Percentiles rank a stretch among this genome's conserved stretches.
Conservation (phyloP, 2,797 vertebrate species). For the Serranus cabrilla region DNA sequence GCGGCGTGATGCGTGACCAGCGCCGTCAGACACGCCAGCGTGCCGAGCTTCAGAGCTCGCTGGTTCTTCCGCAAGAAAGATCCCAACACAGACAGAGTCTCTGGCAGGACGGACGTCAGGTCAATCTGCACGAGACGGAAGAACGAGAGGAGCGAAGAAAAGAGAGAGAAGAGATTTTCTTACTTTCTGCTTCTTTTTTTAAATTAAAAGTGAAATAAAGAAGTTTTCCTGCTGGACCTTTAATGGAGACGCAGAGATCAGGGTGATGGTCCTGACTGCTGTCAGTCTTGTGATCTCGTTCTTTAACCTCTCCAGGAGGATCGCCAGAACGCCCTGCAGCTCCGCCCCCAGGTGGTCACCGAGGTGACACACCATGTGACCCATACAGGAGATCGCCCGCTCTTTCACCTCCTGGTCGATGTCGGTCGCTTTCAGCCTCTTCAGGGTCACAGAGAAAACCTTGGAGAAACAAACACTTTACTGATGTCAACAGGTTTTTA, state of each 20-base stretch:
- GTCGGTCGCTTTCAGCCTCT: constrained; percentile 92
- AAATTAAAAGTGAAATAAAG: neutral
- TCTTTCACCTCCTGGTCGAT: constrained; percentile 98
- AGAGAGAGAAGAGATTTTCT: neutral
- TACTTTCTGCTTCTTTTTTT: neutral
- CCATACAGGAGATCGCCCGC: constrained; percentile 94
- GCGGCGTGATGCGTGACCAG: constrained; percentile 90
- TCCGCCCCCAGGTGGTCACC: constrained; percentile 91
- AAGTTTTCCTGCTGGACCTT: constrained; percentile 54
- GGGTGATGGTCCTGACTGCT: constrained; percentile 89
- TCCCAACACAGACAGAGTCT: constrained; percentile 89
- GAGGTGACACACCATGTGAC: constrained; percentile 90
- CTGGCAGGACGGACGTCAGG: constrained; percentile 88
- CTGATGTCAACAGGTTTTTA: neutral
- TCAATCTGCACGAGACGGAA: constrained; percentile 85
- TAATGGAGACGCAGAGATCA: constrained; percentile 88
- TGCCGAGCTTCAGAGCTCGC: constrained; percentile 90
- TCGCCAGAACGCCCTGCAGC: constrained; percentile 87
- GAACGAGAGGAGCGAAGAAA: constrained; percentile 27
- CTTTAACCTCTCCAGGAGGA: constrained; percentile 93
- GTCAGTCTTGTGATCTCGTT: constrained; percentile 96
- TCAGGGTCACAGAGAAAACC: constrained; percentile 87
- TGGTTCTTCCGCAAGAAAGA: constrained; percentile 96
- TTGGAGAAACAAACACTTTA: constrained; percentile 12
- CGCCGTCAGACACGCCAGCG: constrained; percentile 88